Percentiles rank a stretch among this genome's conserved stretches.
Conservation (phyloP, 2,797 vertebrate genomes). For the Podarcis lilfordi region DNA sequence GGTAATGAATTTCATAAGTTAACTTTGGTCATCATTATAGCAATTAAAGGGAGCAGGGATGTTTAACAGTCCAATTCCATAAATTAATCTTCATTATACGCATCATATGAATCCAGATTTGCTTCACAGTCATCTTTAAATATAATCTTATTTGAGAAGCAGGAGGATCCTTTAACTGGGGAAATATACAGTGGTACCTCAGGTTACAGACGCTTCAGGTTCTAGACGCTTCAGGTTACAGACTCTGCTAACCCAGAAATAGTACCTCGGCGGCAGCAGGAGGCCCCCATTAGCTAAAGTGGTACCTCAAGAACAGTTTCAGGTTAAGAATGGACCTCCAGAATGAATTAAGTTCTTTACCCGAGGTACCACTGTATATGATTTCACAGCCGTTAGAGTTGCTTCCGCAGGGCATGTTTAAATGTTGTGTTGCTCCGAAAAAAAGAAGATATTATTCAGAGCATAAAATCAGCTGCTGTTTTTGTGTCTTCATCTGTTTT, state of each 20-base stretch:
- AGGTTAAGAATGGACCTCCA: too few species aligned
- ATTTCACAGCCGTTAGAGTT: neutral
- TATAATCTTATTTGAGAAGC: neutral
- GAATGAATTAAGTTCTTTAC: too few species aligned
- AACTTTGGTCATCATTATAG: neutral
- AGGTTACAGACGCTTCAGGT: too few species aligned
- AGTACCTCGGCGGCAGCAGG: too few species aligned
- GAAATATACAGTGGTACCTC: neutral
- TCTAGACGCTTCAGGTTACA: too few species aligned
- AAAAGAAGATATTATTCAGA: slow-evolving; percentile 33
- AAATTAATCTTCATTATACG: slow-evolving; percentile 22
- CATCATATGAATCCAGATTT: neutral
- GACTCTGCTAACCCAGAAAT: too few species aligned
- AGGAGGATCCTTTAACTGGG: neutral
- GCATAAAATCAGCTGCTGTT: too few species aligned
- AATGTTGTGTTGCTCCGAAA: neutral
- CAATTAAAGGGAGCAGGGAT: neutral
- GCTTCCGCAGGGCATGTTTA: slow-evolving; percentile 5
- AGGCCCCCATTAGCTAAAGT: too few species aligned
- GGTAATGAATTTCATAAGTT: neutral
- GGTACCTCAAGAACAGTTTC: too few species aligned
- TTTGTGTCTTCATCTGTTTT: too few species aligned
- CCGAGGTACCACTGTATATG: neutral
- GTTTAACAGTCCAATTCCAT: neutral
- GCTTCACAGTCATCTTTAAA: slow-evolving; percentile 8